Evolutionary conservation across 2,888 invertebrate species (phyloP), one percentile per base, ranked within the genome.

Genomic region (Spodoptera littoralis): DNA sequence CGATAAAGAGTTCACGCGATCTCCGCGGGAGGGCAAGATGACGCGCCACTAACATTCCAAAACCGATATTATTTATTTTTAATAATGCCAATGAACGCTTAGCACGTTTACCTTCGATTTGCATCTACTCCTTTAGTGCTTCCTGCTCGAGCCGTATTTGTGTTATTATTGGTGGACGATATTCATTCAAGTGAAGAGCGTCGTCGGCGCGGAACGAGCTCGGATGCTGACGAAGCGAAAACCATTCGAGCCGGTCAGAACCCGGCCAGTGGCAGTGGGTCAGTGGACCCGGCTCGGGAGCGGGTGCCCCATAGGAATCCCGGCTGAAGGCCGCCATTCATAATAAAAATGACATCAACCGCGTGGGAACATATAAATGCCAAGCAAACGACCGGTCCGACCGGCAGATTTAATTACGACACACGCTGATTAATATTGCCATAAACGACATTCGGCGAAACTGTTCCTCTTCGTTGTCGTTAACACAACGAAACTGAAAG

Each of bases 261-360:
- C 50, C 86, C 88, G 87, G 88, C 85, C 84, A 78, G 73, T 80
- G 85, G 84, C 87, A 89, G 85, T 91, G 90, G 93, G 92, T 92
- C 92, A 92, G 85, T 89, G 89, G 90, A 89, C 86, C 82, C 77
- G 73, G 66, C 82, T 70, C 78, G 79, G 84, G 86, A 82, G 79
- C 74, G 70, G 67, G 63, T 65, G 71, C 73, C 81, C 79, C 80
- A 75, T 81, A 83, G 86, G 80, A 85, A 87, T 86, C 86, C 84
- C 84, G 79, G 78, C 82, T 81, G 86, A 88, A 88, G 84, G 84
- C 84, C 88, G 81, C 86, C 89, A 87, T 88, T 90, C 89, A 91
- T 91, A 91, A 92, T 92, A 90, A 91, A 92, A 91, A 91, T 90
- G 92, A 93, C 92, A 92, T 93, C 91, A 93, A 92, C 90, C 87